A percentile compares a stretch with the other conserved stretches of the same genome.
Conservation (phyloP, 2,888 invertebrate species). For the Ichneumon xanthorius region DNA sequence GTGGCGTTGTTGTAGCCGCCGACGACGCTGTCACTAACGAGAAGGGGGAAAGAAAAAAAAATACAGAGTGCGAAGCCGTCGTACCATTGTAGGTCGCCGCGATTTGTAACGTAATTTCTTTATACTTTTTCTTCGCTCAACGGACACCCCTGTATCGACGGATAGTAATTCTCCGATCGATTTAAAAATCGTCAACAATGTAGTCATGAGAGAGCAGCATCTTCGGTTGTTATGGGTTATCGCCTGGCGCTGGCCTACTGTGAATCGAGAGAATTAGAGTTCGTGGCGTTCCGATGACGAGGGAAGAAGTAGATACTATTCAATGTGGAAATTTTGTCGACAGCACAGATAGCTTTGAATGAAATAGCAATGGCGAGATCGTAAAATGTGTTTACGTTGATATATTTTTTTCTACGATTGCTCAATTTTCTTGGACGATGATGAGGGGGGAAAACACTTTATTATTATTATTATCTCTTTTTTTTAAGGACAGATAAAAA, state of each 20-base stretch:
- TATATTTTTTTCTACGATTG: background rate
- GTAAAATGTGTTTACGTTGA: background rate
- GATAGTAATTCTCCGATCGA: background rate
- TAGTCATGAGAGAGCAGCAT: background rate
- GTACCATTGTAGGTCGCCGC: constrained; percentile 83
- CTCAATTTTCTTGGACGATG: constrained; percentile 1
- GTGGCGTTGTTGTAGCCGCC: constrained; percentile 38
- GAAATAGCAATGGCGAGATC: background rate
- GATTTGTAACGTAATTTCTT: constrained; percentile 83
- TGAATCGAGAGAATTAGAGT: too few relatives aligned
- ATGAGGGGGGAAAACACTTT: background rate
- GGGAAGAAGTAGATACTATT: background rate
- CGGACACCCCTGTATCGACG: constrained; percentile 3
- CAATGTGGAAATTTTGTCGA: background rate
- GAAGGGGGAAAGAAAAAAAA: constrained; percentile 29
- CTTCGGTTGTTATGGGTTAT: background rate
- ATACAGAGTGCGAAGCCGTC: constrained; percentile 76
- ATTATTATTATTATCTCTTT: too few relatives aligned
- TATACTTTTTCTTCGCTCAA: constrained; percentile 71
- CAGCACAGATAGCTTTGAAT: background rate
- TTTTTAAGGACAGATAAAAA: constrained; percentile 31
- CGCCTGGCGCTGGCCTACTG: too few relatives aligned
- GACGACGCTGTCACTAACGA: constrained; percentile 37
- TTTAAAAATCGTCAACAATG: background rate
- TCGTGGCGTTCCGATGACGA: too few relatives aligned